Conservation (phyloP, 1,140 invertebrate genomes). For the Caenorhabditis tropicalis region DNA sequence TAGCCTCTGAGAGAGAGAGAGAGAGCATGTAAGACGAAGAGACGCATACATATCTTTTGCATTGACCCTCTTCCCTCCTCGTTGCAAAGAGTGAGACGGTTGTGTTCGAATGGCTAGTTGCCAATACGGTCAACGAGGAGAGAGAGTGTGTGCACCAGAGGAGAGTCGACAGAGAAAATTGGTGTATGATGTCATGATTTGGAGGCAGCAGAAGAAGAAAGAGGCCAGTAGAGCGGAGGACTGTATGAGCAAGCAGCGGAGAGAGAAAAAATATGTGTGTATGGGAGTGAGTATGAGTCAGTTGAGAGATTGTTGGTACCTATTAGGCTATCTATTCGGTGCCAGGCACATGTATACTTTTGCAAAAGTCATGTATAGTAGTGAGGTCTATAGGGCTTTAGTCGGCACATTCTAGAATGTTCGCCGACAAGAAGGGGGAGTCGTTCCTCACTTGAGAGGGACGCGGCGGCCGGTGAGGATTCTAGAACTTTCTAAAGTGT, state of each 20-base stretch:
- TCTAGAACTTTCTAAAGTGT: too few species aligned
- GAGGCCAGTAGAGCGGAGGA: not conserved
- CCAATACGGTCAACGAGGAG: slow-evolving; percentile 22
- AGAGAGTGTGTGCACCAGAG: not conserved
- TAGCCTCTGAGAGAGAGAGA: not conserved
- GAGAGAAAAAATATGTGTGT: not conserved
- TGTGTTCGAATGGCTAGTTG: slow-evolving; percentile 6
- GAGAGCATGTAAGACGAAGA: not conserved
- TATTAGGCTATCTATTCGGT: not conserved
- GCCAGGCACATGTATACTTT: not conserved
- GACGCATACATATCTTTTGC: not conserved
- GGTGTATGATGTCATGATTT: slow-evolving; percentile 23
- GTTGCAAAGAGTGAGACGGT: not conserved
- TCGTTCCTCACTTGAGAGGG: too few species aligned
- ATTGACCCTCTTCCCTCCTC: not conserved
- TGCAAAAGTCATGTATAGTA: not conserved
- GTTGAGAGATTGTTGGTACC: not conserved
- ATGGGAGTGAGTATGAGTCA: not conserved
- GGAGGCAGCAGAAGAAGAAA: not conserved
- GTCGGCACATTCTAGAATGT: too few species aligned
- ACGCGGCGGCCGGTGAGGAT: too few species aligned
- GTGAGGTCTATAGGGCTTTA: too few species aligned
- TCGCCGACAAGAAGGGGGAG: too few species aligned
- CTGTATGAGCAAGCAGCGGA: not conserved
- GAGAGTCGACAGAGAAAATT: not conserved